Evolutionary conservation across 1,140 invertebrate genomes (phyloP).

Genomic region (Drosophila elegans): DNA sequence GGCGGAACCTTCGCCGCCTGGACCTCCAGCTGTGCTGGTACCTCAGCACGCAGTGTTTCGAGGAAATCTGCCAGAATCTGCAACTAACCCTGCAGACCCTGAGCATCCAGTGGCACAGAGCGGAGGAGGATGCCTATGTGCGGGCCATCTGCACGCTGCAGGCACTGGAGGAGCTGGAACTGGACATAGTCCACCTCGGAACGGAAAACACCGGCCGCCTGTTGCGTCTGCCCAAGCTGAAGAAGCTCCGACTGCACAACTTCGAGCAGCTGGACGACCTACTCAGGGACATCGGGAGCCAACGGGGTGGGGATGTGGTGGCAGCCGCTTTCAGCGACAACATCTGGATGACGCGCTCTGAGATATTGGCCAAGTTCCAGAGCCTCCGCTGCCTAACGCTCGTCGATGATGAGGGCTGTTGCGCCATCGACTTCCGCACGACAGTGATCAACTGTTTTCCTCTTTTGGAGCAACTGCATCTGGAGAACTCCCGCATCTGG

Average conservation of each 20-base stretch:
- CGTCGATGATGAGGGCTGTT: constrained; percentile 33
- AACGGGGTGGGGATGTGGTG: constrained; percentile 21
- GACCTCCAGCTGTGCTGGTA: constrained; percentile 42
- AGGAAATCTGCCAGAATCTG: constrained; percentile 28
- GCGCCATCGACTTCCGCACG: background rate
- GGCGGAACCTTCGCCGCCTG: constrained; percentile 18
- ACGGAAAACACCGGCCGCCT: constrained; percentile 11
- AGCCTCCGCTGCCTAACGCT: constrained; percentile 22
- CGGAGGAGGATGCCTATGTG: constrained; percentile 15
- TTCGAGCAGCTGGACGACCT: constrained; percentile 7
- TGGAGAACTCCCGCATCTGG: constrained; percentile 24
- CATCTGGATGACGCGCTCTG: constrained; percentile 5
- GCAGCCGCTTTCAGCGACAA: constrained; percentile 24
- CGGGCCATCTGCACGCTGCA: constrained; percentile 5
- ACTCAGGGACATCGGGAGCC: constrained; percentile 9
- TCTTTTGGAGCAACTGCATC: constrained; percentile 26
- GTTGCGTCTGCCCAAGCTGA: constrained; percentile 22
- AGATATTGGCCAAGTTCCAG: background rate
- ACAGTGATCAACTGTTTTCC: constrained; percentile 19
- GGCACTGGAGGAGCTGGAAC: constrained; percentile 30
- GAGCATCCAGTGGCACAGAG: constrained; percentile 22
- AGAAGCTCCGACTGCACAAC: constrained; percentile 24
- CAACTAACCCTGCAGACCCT: constrained; percentile 5
- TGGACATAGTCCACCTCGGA: constrained; percentile 22
- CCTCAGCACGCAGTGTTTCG: constrained; percentile 7